Evolutionary conservation across 2,113 vertebrate species (phyloP).

Genomic region (Semicossyphus pulcher): DNA sequence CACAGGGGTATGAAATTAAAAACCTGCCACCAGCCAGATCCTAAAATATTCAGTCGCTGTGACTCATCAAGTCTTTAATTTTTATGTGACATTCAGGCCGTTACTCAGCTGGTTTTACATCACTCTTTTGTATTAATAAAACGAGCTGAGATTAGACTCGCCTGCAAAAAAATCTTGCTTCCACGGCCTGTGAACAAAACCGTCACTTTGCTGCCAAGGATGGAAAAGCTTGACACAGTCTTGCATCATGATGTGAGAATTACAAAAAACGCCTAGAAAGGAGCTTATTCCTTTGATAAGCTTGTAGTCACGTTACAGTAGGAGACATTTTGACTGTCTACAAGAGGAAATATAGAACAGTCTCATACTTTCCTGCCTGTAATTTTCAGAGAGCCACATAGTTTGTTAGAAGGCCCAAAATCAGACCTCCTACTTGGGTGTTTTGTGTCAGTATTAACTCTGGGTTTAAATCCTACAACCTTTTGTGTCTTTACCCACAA

Average conservation of each 20-base stretch:
- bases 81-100: background rate
- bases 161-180: constrained; percentile 23
- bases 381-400: background rate
- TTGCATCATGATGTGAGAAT: constrained; percentile 19
- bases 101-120: constrained; percentile 19
- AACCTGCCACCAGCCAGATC: background rate
- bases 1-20: constrained; percentile 14
- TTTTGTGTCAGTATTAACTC: too few relatives aligned
- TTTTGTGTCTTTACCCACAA: too few relatives aligned
- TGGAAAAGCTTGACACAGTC: constrained; percentile 13
- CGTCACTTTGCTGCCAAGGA: constrained; percentile 9
- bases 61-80: constrained; percentile 36
- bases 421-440: too few relatives aligned
- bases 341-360: background rate
- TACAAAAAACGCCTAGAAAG: constrained; percentile 17
- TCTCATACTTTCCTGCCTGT: too few relatives aligned
- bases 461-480: too few relatives aligned
- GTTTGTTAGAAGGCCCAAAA: background rate
- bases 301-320: background rate
- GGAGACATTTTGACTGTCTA: background rate
- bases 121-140: constrained; percentile 4
- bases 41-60: constrained; percentile 19
- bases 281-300: background rate
- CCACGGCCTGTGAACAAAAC: constrained; percentile 15
- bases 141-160: constrained; percentile 10